Conservation (phyloP, 2,888 invertebrate species). For the Leucozona laternaria region DNA sequence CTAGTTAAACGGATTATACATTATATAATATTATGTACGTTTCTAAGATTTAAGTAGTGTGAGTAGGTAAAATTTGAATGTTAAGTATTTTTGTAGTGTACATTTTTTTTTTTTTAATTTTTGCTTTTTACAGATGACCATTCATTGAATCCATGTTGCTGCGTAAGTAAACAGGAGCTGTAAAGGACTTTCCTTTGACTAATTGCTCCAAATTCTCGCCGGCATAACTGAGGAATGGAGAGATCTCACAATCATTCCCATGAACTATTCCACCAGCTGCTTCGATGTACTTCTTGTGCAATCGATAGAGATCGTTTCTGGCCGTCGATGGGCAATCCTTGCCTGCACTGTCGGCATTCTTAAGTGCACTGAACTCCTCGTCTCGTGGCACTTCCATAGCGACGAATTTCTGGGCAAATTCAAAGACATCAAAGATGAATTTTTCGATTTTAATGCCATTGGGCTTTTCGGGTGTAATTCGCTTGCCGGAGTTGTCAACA, state of each 20-base stretch:
- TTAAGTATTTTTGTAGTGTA: conserved; percentile 27
- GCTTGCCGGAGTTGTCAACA: conserved; percentile 89
- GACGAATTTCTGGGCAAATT: conserved; percentile 94
- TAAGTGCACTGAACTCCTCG: conserved; percentile 98
- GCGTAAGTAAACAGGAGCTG: conserved; percentile 87
- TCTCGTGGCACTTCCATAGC: conserved; percentile 96
- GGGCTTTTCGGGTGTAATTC: conserved; percentile 90
- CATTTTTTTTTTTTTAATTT: background rate
- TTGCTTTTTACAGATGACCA: conserved; percentile 80
- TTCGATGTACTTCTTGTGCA: conserved; percentile 92
- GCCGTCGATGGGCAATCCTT: conserved; percentile 97
- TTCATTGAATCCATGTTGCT: conserved; percentile 83
- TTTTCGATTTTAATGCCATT: conserved; percentile 99
- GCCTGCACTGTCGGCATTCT: conserved; percentile 94
- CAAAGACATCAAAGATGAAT: conserved; percentile 99
- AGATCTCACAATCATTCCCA: conserved; percentile 92
- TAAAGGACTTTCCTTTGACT: conserved; percentile 88
- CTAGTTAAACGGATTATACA: conserved; percentile 29
- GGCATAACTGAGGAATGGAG: conserved; percentile 94
- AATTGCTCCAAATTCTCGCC: conserved; percentile 92
- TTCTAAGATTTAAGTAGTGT: conserved; percentile 10
- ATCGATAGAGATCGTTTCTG: conserved; percentile 88
- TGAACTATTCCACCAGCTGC: conserved; percentile 91
- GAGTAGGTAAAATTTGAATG: conserved; percentile 46
- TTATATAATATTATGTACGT: conserved; percentile 2